Base-by-base conservation (phyloP, 2,113 vertebrate genomes). In the Tauraco erythrolophus region DNA sequence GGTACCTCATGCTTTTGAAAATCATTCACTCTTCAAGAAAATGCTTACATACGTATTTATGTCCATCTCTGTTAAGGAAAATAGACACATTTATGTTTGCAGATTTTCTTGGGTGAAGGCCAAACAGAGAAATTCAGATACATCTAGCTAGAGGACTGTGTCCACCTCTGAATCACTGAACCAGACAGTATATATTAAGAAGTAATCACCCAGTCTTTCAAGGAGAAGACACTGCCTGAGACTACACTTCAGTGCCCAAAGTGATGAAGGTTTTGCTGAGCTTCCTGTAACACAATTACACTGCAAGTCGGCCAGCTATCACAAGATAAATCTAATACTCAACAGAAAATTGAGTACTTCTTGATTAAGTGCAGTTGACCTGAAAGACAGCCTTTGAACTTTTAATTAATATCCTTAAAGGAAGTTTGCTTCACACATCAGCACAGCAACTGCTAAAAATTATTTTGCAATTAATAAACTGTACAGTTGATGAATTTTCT, bases 211-310 rank as follows among this genome's bases (percentile, higher is more conserved):
- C 0, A 66, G 54, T 19, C 89, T 75, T 79, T 91, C 77, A 93
- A 84, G 89, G 41, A 91, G 87, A 96, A 94, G 76, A 28, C 61
- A 19, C 51, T 71, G 66, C 43, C 77, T 64, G 53, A 89, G 56
- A 64, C 72, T 60, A 79, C 77, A 92, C 71, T 89, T 82, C 93
- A 94, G 81, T 80, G 78, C 93, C 78, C 84, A 54, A 69, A 83
- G 58, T 83, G 93, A 88, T 65, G 81, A 93, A 85, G 1, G 1
- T 88, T 82, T 81, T 89, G 65, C 93, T 83, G 88, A 92, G 85
- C 84, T 94, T 92, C 93, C 92, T 85, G 92, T 85, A 88, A 85
- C 3, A 0, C 92, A 86, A 88, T 83, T 72, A 90, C 82, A 58
- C 68, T 25, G 82, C 82, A 89, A 21, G 65, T 87, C 90, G 79